Conservation (phyloP, 2,888 invertebrate genomes). For the Ormia ochracea region DNA sequence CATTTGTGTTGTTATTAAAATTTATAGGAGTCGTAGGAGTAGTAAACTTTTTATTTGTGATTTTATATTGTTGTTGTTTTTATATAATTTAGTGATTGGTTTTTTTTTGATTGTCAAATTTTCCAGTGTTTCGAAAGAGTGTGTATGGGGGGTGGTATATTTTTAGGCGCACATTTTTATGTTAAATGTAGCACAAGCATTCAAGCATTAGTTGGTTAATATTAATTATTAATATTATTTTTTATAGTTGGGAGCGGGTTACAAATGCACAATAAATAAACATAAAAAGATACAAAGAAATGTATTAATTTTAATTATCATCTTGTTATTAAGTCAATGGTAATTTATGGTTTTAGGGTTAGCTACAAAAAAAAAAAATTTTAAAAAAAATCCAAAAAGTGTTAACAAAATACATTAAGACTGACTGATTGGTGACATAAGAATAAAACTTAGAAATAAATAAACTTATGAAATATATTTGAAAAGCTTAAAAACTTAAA, state of each 20-base stretch:
- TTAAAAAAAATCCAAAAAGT: slow-evolving; percentile 16
- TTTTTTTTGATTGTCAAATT: slow-evolving; percentile 3
- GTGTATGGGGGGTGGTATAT: slow-evolving; percentile 22
- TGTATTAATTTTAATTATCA: slow-evolving; percentile 37
- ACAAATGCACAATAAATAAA: slow-evolving; percentile 52
- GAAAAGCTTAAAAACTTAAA: slow-evolving; percentile 1
- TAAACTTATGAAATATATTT: neutral
- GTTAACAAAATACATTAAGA: slow-evolving; percentile 27
- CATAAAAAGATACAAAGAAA: slow-evolving; percentile 41
- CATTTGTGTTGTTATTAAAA: slow-evolving; percentile 81
- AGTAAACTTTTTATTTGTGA: slow-evolving; percentile 71
- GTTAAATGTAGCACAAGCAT: slow-evolving; percentile 51
- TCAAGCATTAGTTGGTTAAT: slow-evolving; percentile 58
- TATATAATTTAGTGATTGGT: slow-evolving; percentile 14
- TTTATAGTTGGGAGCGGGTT: slow-evolving; percentile 43
- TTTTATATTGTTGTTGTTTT: slow-evolving; percentile 6
- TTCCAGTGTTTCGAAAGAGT: slow-evolving; percentile 43
- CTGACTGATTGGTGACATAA: slow-evolving; percentile 22
- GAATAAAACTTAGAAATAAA: neutral
- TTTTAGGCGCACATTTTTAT: slow-evolving; percentile 26
- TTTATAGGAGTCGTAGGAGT: slow-evolving; percentile 78
- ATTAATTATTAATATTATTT: slow-evolving; percentile 36
- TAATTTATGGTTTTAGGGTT: slow-evolving; percentile 43
- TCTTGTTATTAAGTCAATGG: slow-evolving; percentile 1
- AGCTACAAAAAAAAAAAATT: neutral